Base-by-base conservation (phyloP, 2,797 vertebrate species). In the Pipistrellus pygmaeus region DNA sequence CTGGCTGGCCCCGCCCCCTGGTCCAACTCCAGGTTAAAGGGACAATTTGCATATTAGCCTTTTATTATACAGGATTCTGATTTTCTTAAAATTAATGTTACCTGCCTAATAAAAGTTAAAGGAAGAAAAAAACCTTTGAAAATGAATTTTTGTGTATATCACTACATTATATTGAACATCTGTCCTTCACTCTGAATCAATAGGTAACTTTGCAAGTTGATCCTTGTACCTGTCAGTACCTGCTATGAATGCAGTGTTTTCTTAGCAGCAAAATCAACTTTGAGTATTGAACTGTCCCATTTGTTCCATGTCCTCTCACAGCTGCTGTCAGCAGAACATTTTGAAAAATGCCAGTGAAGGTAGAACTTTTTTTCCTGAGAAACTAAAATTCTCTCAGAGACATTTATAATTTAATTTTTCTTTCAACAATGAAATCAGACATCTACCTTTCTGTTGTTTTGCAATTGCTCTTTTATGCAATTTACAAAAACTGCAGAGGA, bases 121-220 rank as follows among this genome's bases (percentile, higher is more conserved):
- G 38, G 10, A 83, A 9, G 11, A 57, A 30, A 72, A 86, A 88
- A 84, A 8, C 4, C 20, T 81, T 85, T 89, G n/a, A 90, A 68
- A 68, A 75, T 89, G 30, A 90, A 89, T 10, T 72, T 94, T 46
- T 86, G 71, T 51, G 35, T 81, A 23, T 12, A 21, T 77, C 66
- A 32, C 11, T 78, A 72, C 83, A 32, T 89, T 62, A n/a, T 66
- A 53, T 60, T 91, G 72, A 46, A 69, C 27, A 87, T 68, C 81
- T 85, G 30, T 78, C 85, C 72, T 85, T 89, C 94, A 75, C 68
- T 73, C 41, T 87, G 51, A 11, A 91, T 95, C 95, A 93, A 51
- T 81, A 86, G 62, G 41, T 69, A 91, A 87, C 92, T 95, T 92
- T 93, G 32, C 44, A 87, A 72, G 55, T 78, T 96, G 91, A 95